Conservation (phyloP, 2,888 invertebrate species). For the Lamellibrachia satsuma region DNA sequence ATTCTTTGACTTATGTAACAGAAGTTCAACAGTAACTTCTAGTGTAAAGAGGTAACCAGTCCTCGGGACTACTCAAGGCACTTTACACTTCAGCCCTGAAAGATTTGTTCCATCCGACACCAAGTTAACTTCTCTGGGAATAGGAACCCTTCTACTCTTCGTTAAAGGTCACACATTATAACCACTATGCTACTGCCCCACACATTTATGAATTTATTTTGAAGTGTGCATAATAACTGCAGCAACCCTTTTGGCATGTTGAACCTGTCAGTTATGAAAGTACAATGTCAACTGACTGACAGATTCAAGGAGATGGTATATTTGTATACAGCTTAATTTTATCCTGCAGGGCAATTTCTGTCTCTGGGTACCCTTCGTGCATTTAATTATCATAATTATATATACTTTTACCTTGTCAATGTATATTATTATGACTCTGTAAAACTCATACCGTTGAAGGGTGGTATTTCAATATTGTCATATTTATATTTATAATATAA, state of each 20-base stretch:
- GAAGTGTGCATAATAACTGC: background rate
- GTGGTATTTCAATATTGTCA: too few relatives aligned
- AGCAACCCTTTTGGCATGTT: background rate
- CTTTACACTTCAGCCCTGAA: too few relatives aligned
- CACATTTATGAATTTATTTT: background rate
- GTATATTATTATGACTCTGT: too few relatives aligned
- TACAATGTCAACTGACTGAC: background rate
- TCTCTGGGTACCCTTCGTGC: background rate
- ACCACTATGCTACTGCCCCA: background rate
- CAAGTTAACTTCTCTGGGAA: background rate
- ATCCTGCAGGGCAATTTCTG: background rate
- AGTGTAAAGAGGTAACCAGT: too few relatives aligned
- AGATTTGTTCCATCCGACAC: too few relatives aligned
- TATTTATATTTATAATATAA: too few relatives aligned
- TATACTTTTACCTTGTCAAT: too few relatives aligned
- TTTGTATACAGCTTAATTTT: background rate
- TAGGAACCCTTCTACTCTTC: background rate
- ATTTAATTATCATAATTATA: too few relatives aligned
- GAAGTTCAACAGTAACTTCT: too few relatives aligned
- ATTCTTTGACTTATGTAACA: too few relatives aligned
- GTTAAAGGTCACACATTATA: background rate
- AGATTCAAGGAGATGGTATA: background rate
- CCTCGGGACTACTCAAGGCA: too few relatives aligned
- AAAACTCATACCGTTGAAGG: too few relatives aligned
- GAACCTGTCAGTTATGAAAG: background rate